phyloP scores from a whole-genome alignment of 53 echinoderm and acorn worm genomes.

The Arbacia lixula region DNA sequence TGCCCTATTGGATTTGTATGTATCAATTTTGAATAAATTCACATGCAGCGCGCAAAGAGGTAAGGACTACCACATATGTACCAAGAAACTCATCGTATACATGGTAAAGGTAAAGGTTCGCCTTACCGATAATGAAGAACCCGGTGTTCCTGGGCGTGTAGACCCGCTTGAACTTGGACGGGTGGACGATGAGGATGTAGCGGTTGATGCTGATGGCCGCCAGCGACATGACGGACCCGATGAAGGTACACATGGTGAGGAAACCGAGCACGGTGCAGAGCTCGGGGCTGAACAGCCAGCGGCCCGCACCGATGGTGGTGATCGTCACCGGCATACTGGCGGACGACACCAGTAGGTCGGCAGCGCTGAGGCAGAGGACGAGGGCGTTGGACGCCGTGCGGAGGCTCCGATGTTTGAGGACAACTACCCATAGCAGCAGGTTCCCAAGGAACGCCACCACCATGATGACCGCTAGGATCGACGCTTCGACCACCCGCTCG shows the following conservation, averaged over 20 bases:
- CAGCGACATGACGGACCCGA: slow-evolving; percentile 96
- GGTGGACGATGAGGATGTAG: slow-evolving; percentile 88
- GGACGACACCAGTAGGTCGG: slow-evolving; percentile 83
- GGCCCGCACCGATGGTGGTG: slow-evolving; percentile 58
- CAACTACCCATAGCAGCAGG: slow-evolving; percentile 80
- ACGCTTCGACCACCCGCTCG: slow-evolving; percentile 76
- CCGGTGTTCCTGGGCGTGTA: slow-evolving; percentile 80
- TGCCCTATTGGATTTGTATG: no score
- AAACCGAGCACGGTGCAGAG: slow-evolving; percentile 78
- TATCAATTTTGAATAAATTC: no score
- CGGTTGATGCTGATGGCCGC: slow-evolving; percentile 91
- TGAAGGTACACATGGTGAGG: slow-evolving; percentile 91
- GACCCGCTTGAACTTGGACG: slow-evolving; percentile 73
- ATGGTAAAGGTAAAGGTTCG: neutral
- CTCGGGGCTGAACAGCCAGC: slow-evolving; percentile 50
- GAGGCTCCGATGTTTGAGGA: slow-evolving; percentile 67
- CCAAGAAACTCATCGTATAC: no score
- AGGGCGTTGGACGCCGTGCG: slow-evolving; percentile 87
- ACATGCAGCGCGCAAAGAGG: no score
- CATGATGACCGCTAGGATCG: slow-evolving; percentile 67
- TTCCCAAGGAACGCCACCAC: slow-evolving; percentile 86
- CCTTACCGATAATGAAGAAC: slow-evolving; percentile 83
- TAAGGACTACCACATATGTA: no score
- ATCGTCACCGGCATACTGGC: slow-evolving; percentile 91
- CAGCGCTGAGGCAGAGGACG: slow-evolving; percentile 91